A percentile compares a stretch with the other conserved stretches of the same genome.
Evolutionary conservation across 2,888 invertebrate genomes (phyloP).

Genomic region (Scaptomyza flava): DNA sequence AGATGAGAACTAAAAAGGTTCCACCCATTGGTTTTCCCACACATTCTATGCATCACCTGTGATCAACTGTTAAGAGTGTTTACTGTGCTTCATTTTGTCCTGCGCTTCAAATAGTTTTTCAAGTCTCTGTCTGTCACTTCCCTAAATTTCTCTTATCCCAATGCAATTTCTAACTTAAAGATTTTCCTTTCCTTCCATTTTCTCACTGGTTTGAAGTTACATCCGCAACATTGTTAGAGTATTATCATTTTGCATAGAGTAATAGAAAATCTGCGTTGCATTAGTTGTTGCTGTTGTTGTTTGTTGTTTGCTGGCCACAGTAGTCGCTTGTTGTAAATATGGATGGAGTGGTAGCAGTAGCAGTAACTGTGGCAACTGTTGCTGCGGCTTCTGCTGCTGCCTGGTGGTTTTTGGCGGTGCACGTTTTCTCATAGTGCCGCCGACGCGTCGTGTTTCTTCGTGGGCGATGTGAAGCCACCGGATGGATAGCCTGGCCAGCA

Average conservation of each 20-base stretch:
- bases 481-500: constrained; percentile 34
- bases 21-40: too few species aligned
- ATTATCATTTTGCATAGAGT: constrained; percentile 21
- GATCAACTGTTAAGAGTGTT: too few species aligned
- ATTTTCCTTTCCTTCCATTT: too few species aligned
- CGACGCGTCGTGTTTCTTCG: constrained; percentile 77
- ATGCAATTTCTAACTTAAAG: too few species aligned
- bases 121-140: too few species aligned
- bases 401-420: constrained; percentile 51
- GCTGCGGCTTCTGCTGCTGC: constrained; percentile 24
- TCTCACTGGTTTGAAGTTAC: too few species aligned
- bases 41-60: too few species aligned
- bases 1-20: background rate
- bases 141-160: too few species aligned
- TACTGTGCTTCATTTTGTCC: too few species aligned
- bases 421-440: constrained; percentile 69
- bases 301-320: constrained; percentile 31
- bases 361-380: constrained; percentile 8
- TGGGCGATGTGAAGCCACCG: constrained; percentile 69
- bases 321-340: constrained; percentile 21
- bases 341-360: constrained; percentile 24
- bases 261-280: constrained; percentile 43
- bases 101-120: too few species aligned
- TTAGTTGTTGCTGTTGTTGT: constrained; percentile 23
- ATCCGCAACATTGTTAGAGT: constrained; percentile 15